These are phyloP conservation scores for Falco biarmicus DNA, from an alignment of 2,797 vertebrate species.

Conservation along the genomic window DNA sequence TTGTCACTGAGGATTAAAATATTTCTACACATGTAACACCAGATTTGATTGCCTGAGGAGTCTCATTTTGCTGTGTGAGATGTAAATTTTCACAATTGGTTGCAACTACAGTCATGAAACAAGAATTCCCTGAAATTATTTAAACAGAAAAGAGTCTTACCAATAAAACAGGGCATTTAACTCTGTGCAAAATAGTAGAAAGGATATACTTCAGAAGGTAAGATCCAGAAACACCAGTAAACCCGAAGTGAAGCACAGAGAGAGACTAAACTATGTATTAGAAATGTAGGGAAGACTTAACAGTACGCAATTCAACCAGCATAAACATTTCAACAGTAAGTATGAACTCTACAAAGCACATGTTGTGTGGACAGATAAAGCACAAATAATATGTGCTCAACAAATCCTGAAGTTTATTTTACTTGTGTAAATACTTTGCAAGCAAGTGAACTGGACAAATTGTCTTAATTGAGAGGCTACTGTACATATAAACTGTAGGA, in stretches of 20 bases:
- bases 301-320: background rate
- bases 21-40: background rate
- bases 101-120: background rate
- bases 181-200: background rate
- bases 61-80: background rate
- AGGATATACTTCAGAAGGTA: background rate
- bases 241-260: background rate
- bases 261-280: background rate
- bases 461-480: rapidly evolving
- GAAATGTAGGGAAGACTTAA: background rate
- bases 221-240: background rate
- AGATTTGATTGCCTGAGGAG: background rate
- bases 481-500: background rate
- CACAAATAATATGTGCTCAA: background rate
- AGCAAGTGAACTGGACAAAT: background rate
- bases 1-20: background rate
- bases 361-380: background rate
- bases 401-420: background rate
- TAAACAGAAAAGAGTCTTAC: background rate
- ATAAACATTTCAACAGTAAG: background rate
- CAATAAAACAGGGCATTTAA: background rate
- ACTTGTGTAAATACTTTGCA: background rate
- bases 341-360: background rate
- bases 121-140: background rate
- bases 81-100: background rate